Evolutionary conservation across 1,140 invertebrate genomes (phyloP), one percentile per base, ranked within the genome.

Genomic region (Caenorhabditis briggsae): DNA sequence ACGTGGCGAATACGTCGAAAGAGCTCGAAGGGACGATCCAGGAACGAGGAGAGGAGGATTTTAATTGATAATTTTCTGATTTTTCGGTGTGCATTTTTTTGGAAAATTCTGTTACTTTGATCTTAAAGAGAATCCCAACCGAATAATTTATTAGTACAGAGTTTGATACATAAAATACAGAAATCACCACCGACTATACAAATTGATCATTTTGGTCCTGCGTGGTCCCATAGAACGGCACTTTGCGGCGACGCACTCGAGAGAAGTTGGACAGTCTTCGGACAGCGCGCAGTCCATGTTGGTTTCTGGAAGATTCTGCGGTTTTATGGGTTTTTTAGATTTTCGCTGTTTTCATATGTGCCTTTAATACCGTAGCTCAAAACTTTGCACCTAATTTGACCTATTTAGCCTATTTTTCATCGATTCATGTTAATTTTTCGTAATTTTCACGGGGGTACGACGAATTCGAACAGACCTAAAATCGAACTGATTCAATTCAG

Each of bases 1-100:
- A 91, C 83, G 92, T 91, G 20, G 55, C 58, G 20, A 84, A 86
- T 18, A 90, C 87, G 9, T 86, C 56, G 14, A 43, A 50, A 12
- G 83, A 88, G 46, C 23, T 88, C 61, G 86, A 88, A 25, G 70
- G n/a, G 12, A 23, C 14, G 7, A 50, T 78, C 46, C 11, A 46
- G 12, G n/a, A 6, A 1, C 70, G 20, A 7, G 46, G 18, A 23
- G 46, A 78, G 12, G 70, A 78, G 16, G 70, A 78, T 78, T 78
- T 50, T 53, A 46, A 11, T 46, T n/a, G n/a, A 70, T 46, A 33
- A 8, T 25, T 33, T 8, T 7, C 55, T n/a, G 6, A 7, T 18
- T 18, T n/a, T 18, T 61, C 33, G 20, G 41, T 65, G 3, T 65
- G 25, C n/a, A n/a, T n/a, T n/a, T n/a, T 70, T 59, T 59, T 59